These are phyloP conservation scores for Adelphocoris suturalis DNA, from an alignment of 2,888 invertebrate genomes.

Conservation along the genomic window DNA sequence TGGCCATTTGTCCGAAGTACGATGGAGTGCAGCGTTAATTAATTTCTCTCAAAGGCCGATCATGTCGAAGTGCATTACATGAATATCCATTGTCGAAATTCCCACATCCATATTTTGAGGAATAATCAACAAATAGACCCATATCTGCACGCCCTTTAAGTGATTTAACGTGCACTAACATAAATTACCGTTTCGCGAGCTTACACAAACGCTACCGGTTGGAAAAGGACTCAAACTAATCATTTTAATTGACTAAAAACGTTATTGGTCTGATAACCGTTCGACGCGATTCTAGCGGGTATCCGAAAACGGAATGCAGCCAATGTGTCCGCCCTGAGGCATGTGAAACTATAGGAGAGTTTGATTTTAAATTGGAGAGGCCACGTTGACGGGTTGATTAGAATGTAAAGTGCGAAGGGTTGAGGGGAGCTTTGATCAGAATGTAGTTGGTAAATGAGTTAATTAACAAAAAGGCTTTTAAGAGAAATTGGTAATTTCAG, in stretches of 20 bases:
- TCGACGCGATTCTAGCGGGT: background rate
- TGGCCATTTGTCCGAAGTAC: too few relatives aligned
- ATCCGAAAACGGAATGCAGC: background rate
- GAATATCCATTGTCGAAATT: background rate
- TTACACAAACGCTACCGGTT: background rate
- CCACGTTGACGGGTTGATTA: background rate
- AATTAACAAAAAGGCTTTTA: background rate
- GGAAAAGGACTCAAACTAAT: background rate
- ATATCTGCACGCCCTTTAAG: background rate
- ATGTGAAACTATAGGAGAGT: too few relatives aligned
- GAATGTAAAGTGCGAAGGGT: background rate
- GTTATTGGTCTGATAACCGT: background rate
- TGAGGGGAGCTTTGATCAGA: background rate
- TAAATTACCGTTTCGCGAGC: background rate
- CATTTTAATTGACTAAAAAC: slow-evolving; percentile 11
- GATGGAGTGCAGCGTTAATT: too few relatives aligned
- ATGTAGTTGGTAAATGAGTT: background rate
- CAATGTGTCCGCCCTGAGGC: background rate
- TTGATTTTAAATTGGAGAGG: too few relatives aligned
- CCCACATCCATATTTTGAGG: background rate
- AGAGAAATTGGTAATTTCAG: background rate
- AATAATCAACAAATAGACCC: slow-evolving; percentile 9
- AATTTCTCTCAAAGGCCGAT: background rate
- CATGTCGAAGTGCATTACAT: background rate
- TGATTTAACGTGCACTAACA: slow-evolving; percentile 9